Evolutionary conservation across 1,140 invertebrate genomes (phyloP), one percentile per base, ranked within the genome.

Genomic region (Temnothorax curvispinosus): DNA sequence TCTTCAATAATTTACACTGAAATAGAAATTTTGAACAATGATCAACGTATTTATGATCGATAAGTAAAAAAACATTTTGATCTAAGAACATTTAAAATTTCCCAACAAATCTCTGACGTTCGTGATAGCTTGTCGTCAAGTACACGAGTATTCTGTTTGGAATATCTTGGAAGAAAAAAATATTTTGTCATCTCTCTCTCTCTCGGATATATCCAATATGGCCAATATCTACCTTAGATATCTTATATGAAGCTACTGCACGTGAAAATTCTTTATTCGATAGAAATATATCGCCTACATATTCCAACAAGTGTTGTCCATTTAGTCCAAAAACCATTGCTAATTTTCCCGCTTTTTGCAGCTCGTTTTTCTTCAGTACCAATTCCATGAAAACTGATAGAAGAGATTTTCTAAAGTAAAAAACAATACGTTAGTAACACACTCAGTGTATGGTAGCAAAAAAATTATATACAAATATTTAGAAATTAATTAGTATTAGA

Each of bases 221-320:
- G 27, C 27, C 27, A 41, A 41, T 41, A 91, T 81, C 92, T 90
- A 97, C 97, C 92, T 97, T 97, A 0, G 97, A 97, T 81, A 97
- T 95, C 94, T 97, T 97, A 93, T 97, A 98, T 2, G 98, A 95
- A 81, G 97, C 95, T 85, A 97, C 95, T 1, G 97, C 97, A 92
- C 96, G 96, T 62, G 96, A 95, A 90, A 97, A 97, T 77, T 96
- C 96, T 56, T 96, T 96, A 74, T 96, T 96, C 5, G 96, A 95
- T 71, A 98, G 94, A 88, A 97, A 95, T 90, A 97, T 95, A 94
- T 98, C 97, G 32, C 97, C 97, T 35, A 97, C 97, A 91, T 96
- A 95, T 95, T 98, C 97, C 81, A 98, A 96, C 64, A 98, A 95
- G 78, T 96, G 96, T 90, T 97, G 96, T 15, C 97, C 94, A 93